Evolutionary conservation across 2,888 invertebrate genomes (phyloP).

Genomic region (Microdon myrmicae): DNA sequence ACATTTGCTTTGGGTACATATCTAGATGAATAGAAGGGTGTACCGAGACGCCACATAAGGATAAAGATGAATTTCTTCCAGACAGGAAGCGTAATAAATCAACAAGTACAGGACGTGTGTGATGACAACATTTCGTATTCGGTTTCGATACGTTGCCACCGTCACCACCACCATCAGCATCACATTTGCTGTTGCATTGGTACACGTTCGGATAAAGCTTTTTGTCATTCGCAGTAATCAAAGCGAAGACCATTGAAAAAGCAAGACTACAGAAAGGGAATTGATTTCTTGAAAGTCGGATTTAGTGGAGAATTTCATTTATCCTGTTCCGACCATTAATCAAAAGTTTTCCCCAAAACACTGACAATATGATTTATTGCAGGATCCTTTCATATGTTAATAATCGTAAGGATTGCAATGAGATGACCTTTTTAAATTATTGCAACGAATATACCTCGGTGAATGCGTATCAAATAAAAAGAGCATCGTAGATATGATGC

Average conservation of each 20-base stretch:
- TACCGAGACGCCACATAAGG: conserved; percentile 23
- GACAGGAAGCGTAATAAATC: conserved; percentile 50
- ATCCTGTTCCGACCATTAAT: conserved; percentile 44
- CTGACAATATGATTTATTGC: conserved; percentile 48
- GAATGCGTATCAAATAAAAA: too few species aligned
- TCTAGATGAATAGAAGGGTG: neutral
- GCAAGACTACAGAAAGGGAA: conserved; percentile 13
- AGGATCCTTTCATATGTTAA: conserved; percentile 32
- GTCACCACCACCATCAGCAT: neutral
- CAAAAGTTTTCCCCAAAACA: conserved; percentile 25
- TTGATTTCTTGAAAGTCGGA: conserved; percentile 38
- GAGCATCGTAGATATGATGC: too few species aligned
- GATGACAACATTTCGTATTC: conserved; percentile 44
- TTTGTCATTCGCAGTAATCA: conserved; percentile 38
- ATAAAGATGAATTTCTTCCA: conserved; percentile 38
- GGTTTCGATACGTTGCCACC: conserved; percentile 8
- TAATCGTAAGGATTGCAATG: too few species aligned
- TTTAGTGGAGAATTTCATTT: conserved; percentile 41
- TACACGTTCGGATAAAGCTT: too few species aligned
- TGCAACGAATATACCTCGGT: too few species aligned
- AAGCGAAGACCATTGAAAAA: neutral
- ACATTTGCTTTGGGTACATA: neutral
- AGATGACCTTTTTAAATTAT: too few species aligned
- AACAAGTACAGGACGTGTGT: conserved; percentile 47
- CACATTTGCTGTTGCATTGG: conserved; percentile 9